Evolutionary conservation across 2,888 invertebrate species (phyloP).

Genomic region (Drosophila affinis): DNA sequence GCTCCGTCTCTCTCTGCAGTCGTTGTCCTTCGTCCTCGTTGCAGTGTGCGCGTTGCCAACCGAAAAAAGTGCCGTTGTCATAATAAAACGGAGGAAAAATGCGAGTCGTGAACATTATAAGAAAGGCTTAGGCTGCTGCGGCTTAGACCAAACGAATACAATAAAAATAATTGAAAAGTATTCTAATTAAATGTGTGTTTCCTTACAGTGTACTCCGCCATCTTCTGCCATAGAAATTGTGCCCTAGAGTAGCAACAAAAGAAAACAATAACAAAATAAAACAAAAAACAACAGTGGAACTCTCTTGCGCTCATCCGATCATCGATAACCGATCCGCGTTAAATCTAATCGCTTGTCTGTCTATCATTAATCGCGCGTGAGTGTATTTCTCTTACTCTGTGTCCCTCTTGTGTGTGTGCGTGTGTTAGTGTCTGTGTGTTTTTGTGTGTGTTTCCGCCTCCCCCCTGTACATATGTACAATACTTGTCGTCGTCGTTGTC

Average conservation of each 20-base stretch:
- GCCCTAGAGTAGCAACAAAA: not conserved
- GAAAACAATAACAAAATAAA: not conserved
- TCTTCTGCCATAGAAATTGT: not conserved
- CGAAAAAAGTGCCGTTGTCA: conserved; percentile 61
- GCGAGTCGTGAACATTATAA: not conserved
- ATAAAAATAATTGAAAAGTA: not conserved
- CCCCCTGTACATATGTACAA: conserved; percentile 75
- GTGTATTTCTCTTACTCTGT: conserved; percentile 15
- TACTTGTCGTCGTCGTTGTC: conserved; percentile 67
- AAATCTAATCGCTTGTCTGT: conserved; percentile 9
- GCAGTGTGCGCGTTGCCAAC: conserved; percentile 67
- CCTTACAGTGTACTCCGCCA: not conserved
- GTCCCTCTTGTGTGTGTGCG: conserved; percentile 21
- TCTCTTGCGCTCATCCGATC: not conserved
- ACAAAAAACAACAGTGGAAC: not conserved
- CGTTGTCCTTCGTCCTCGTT: conserved; percentile 72
- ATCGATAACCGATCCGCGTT: not conserved
- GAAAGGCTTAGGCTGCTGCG: conserved; percentile 30
- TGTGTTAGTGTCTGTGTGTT: conserved; percentile 41
- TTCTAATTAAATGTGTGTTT: not conserved
- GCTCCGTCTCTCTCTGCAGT: conserved; percentile 55
- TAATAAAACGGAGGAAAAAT: conserved; percentile 53
- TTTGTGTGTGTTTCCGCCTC: conserved; percentile 49
- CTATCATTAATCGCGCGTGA: conserved; percentile 13
- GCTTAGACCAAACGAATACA: conserved; percentile 14